Evolutionary conservation across 1,140 invertebrate genomes (phyloP).

Genomic region (Diuraphis noxia): DNA sequence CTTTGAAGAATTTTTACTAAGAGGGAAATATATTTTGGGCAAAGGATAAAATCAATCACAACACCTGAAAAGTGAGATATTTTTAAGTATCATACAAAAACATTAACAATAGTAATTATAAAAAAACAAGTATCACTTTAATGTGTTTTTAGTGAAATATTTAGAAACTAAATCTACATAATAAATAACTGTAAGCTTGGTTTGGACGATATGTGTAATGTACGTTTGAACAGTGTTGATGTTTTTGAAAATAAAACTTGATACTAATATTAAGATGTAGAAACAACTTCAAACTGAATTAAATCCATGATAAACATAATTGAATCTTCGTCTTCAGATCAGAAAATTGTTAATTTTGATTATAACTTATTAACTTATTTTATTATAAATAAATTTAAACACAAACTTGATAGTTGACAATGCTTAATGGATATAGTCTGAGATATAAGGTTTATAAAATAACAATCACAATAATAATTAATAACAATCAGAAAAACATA

Average conservation of each 20-base stretch:
- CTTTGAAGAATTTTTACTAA: conserved; percentile 40
- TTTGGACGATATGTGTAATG: neutral
- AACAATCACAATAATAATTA: neutral
- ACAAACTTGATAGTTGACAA: neutral
- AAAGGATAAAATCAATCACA: conserved; percentile 46
- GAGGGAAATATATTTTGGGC: neutral
- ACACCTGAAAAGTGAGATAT: conserved; percentile 44
- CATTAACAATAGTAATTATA: neutral
- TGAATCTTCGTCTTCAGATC: neutral
- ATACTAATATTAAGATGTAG: conserved; percentile 10
- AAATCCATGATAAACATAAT: neutral
- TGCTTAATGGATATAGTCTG: neutral
- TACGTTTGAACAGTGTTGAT: neutral
- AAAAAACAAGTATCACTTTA: neutral
- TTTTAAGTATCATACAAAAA: conserved; percentile 6
- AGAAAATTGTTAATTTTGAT: neutral
- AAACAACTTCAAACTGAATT: conserved; percentile 1
- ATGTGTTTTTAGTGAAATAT: neutral
- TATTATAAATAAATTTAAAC: neutral
- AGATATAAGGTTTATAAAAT: neutral
- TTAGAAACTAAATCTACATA: neutral
- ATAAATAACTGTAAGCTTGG: neutral
- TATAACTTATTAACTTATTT: neutral
- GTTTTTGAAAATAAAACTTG: neutral
- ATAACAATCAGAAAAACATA: neutral